Evolutionary conservation across 2,888 invertebrate genomes (phyloP).

Genomic region (Chydorus sphaericus): DNA sequence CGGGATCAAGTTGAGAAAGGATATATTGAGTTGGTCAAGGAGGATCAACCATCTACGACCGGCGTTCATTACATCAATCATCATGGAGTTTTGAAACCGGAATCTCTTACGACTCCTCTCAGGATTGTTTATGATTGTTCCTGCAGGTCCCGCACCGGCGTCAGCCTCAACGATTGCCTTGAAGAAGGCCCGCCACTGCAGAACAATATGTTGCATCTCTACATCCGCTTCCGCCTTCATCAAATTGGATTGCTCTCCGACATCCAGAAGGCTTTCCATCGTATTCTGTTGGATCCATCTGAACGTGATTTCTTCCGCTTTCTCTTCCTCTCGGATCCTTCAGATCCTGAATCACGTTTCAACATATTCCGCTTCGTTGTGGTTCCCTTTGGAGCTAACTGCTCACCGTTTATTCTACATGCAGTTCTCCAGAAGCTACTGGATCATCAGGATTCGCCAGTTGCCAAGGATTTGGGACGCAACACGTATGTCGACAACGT

Average conservation of each 20-base stretch:
- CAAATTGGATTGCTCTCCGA: conserved; percentile 22
- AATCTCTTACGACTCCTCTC: conserved; percentile 23
- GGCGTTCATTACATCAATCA: conserved; percentile 22
- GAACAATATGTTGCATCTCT: conserved; percentile 21
- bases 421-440: conserved; percentile 1
- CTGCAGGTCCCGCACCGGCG: conserved; percentile 19
- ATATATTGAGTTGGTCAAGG: conserved; percentile 1
- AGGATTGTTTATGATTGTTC: conserved; percentile 25
- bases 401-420: conserved; percentile 3
- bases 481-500: conserved; percentile 11
- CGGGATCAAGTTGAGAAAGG: background rate
- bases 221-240: conserved; percentile 22
- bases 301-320: conserved; percentile 21
- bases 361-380: background rate
- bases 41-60: background rate
- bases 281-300: conserved; percentile 20
- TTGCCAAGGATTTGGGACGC: background rate
- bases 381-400: conserved; percentile 7
- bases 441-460: background rate
- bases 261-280: conserved; percentile 24
- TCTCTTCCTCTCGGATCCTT: conserved; percentile 6
- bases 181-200: conserved; percentile 23
- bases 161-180: conserved; percentile 23
- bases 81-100: conserved; percentile 22
- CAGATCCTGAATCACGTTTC: background rate